Percentiles rank a stretch among this genome's conserved stretches.
phyloP scores from a whole-genome alignment of 2,888 invertebrate species.

The Ernsta delagoae region DNA sequence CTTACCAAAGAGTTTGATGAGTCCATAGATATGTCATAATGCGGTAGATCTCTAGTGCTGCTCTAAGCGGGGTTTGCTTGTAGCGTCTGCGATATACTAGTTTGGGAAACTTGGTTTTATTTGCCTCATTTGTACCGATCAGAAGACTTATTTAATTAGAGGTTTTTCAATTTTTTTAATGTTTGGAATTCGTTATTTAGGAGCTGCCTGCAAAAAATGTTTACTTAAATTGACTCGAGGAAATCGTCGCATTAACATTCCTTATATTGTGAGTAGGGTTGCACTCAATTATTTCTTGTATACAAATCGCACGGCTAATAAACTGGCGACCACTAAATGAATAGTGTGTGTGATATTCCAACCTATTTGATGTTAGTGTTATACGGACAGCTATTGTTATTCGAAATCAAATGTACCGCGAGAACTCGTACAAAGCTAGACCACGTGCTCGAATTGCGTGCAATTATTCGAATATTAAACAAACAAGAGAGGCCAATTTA shows the following conservation, averaged over 20 bases:
- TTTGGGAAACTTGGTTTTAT: background rate
- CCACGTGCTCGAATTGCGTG: background rate
- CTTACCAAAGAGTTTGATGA: slow-evolving; percentile 8
- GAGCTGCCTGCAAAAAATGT: too few relatives aligned
- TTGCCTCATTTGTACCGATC: background rate
- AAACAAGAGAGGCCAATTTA: slow-evolving; percentile 2
- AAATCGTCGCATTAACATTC: too few relatives aligned
- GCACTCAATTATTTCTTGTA: too few relatives aligned
- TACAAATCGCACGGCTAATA: too few relatives aligned
- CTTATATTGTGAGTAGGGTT: too few relatives aligned
- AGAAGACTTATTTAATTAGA: too few relatives aligned
- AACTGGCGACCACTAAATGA: too few relatives aligned
- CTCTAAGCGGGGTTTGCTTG: background rate
- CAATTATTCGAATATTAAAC: slow-evolving; percentile 14
- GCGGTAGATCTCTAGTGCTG: slow-evolving; percentile 19
- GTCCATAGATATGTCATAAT: slow-evolving; percentile 15
- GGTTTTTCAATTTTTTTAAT: too few relatives aligned
- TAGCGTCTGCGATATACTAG: background rate
- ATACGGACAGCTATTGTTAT: background rate
- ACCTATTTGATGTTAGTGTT: background rate
- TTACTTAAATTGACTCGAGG: too few relatives aligned
- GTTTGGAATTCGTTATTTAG: too few relatives aligned
- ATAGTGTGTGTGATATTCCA: too few relatives aligned
- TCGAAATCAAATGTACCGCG: background rate
- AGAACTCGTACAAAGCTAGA: background rate